Conservation (phyloP, 2,113 vertebrate species). For the Casuarius casuarius region DNA sequence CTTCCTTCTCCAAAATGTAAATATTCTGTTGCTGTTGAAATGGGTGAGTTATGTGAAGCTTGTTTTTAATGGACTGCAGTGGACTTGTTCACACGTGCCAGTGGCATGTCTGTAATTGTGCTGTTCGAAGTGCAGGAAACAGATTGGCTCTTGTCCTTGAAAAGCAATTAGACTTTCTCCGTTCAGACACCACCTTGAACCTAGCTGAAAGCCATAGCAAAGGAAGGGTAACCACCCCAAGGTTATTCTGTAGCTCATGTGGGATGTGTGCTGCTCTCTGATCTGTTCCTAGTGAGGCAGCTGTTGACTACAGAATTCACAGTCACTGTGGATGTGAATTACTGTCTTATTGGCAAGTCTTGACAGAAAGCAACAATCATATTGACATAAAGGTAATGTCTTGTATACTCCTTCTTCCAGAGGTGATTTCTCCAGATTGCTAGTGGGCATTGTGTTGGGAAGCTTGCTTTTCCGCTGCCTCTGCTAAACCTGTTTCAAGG, state of each 20-base stretch:
- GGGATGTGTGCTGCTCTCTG: neutral
- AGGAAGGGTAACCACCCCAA: neutral
- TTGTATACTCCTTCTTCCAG: neutral
- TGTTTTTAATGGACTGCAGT: neutral
- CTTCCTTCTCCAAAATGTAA: neutral
- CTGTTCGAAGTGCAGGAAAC: neutral
- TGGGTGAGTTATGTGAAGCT: neutral
- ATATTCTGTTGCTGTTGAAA: neutral
- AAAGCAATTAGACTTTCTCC: conserved; percentile 35
- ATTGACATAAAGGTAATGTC: neutral
- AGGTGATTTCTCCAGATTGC: neutral
- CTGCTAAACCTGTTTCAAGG: conserved; percentile 2
- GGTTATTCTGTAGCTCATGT: neutral
- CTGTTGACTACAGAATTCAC: neutral
- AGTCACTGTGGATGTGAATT: neutral
- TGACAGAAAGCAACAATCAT: neutral
- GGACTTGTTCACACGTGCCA: neutral
- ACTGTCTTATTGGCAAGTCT: neutral
- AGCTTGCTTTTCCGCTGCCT: neutral
- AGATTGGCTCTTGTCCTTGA: conserved; percentile 21
- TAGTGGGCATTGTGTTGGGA: neutral
- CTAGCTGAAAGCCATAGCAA: neutral
- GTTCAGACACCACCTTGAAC: neutral
- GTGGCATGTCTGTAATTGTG: neutral
- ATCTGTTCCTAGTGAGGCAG: neutral